Base-by-base conservation (phyloP, 1,140 invertebrate species). In the Helicoverpa armigera region DNA sequence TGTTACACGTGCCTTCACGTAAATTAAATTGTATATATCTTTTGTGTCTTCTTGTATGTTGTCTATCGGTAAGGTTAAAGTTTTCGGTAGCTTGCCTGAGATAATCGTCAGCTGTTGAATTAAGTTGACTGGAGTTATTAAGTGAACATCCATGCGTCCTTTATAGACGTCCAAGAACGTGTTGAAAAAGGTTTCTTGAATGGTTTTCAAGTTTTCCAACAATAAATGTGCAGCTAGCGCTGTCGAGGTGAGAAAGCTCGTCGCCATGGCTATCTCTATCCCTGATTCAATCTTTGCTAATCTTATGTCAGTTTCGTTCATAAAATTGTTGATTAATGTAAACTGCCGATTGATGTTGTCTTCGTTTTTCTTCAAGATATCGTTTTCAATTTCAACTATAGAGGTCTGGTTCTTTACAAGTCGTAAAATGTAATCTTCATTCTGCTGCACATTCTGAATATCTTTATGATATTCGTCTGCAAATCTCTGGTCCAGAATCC, bases 401-500 rank as follows among this genome's bases (percentile, higher is more conserved):
- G 80, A 65, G 7, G 79, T 83, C 73, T 85, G 84, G 43, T 85
- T 85, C 78, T 82, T 82, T 23, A 83, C 18, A 2, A 83, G 72
- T 60, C 58, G 12, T 9, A 83, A 23, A n/a, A 81, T 5, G 18
- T 85, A 80, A 7, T 81, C 70, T 69, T 84, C 85, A 23, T 86
- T 86, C 2, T 76, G 67, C 7, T 80, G 72, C 14, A 86, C 63
- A 14, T 67, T 18, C 31, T 82, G 18, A 13, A 80, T 83, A 13
- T 72, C 67, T 7, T 76, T 29, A 13, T 85, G 14, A 51, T 85
- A 87, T 79, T 87, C 69, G 13, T 84, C 81, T 0, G 86, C 86
- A 65, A 87, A 85, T 7, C 48, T 50, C 61, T 85, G 82, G 51
- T 87, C 82, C 58, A 85, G 72, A 2, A 85, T 70, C 35, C 86